Evolutionary conservation across 2,888 invertebrate species (phyloP).

Genomic region (Mayetiola destructor): DNA sequence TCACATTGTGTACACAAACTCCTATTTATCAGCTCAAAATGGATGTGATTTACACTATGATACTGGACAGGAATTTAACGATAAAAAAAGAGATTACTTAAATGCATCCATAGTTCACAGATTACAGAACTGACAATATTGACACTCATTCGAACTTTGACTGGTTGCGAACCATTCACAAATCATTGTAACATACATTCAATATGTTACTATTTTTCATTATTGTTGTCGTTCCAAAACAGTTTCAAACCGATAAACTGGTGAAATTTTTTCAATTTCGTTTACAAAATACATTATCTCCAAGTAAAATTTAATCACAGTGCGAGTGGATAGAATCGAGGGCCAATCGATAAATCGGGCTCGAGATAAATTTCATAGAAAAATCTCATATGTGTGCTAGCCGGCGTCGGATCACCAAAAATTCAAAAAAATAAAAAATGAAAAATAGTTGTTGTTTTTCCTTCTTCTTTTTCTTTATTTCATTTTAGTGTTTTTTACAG

Average conservation of each 20-base stretch:
- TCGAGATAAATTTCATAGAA: not conserved
- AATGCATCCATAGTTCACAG: not conserved
- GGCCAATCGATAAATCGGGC: not conserved
- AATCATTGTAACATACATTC: not conserved
- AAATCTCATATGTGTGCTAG: not conserved
- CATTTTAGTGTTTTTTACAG: too few relatives aligned
- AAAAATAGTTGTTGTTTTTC: too few relatives aligned
- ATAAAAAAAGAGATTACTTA: not conserved
- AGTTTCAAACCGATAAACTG: not conserved
- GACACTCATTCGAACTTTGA: not conserved
- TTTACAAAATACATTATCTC: not conserved
- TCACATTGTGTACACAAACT: not conserved
- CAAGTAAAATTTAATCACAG: not conserved
- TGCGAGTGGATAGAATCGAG: not conserved
- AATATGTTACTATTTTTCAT: not conserved
- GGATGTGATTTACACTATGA: not conserved
- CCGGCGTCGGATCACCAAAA: too few relatives aligned
- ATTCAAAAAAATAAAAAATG: too few relatives aligned
- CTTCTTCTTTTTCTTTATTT: too few relatives aligned
- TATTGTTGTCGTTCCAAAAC: too few relatives aligned
- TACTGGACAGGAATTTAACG: not conserved
- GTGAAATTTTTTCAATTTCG: not conserved
- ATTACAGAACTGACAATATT: not conserved
- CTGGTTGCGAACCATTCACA: not conserved
- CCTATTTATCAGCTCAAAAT: not conserved